phyloP scores from a whole-genome alignment of 2,797 vertebrate genomes.

The Mormyrops boulengeri region DNA sequence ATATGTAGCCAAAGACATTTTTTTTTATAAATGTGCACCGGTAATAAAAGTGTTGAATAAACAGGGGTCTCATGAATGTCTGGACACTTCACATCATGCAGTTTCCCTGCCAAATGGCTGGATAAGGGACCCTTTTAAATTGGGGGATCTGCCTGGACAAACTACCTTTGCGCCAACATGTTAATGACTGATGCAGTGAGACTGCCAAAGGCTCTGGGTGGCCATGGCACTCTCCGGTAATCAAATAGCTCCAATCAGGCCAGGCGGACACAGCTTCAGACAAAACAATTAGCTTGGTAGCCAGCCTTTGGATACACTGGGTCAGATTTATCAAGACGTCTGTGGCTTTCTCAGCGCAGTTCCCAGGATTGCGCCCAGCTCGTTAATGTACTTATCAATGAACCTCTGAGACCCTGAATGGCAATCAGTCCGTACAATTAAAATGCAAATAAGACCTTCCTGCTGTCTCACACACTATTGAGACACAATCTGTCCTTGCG shows the following conservation, averaged over 20 bases:
- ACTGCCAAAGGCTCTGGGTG: constrained; percentile 26
- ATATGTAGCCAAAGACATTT: neutral
- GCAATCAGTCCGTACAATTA: constrained; percentile 24
- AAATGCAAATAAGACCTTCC: constrained; percentile 26
- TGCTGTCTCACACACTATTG: constrained; percentile 6
- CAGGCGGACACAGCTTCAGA: constrained; percentile 14
- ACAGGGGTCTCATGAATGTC: neutral
- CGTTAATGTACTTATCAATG: constrained; percentile 22
- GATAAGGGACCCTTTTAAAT: constrained; percentile 20
- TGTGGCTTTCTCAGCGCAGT: constrained; percentile 9
- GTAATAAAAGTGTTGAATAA: neutral
- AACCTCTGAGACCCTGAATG: constrained; percentile 9
- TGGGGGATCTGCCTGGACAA: constrained; percentile 16
- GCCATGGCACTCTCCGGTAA: constrained; percentile 16
- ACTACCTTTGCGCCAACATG: neutral
- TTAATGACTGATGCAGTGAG: constrained; percentile 24
- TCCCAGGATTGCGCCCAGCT: constrained; percentile 14
- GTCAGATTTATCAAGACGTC: constrained; percentile 16
- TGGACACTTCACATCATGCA: neutral
- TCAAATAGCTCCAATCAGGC: constrained; percentile 18
- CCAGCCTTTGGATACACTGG: neutral
- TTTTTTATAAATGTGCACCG: neutral
- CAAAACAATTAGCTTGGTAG: constrained; percentile 15
- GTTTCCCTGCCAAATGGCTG: constrained; percentile 19
- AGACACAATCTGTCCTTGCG: neutral